Percentiles rank a stretch among this genome's conserved stretches.
Conservation (phyloP, 2,888 invertebrate genomes). For the Teleogryllus oceanicus region DNA sequence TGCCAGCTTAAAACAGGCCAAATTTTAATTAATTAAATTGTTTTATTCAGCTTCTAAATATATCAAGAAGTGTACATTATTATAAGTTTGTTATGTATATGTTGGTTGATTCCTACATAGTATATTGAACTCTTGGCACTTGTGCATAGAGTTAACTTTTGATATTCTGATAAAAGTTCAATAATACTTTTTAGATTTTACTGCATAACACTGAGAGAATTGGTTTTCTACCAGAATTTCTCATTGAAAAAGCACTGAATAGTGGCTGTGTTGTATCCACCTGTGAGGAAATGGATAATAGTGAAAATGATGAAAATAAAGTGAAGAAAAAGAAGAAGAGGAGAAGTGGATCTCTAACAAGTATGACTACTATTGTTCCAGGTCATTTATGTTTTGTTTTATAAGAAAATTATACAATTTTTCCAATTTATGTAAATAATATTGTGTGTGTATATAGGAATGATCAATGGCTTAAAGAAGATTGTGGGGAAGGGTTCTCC, state of each 20-base stretch:
- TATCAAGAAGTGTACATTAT: no score
- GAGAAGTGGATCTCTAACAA: constrained; percentile 80
- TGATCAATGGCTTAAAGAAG: constrained; percentile 72
- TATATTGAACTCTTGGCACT: no score
- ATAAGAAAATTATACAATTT: neutral
- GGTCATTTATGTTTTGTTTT: neutral
- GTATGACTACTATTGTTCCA: constrained; percentile 52
- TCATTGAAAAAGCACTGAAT: constrained; percentile 49
- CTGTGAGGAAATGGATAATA: constrained; percentile 44
- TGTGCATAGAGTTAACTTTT: no score
- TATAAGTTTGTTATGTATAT: no score
- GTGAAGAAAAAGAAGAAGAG: constrained; percentile 70
- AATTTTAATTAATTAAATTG: no score
- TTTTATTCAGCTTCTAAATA: no score
- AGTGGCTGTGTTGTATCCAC: constrained; percentile 7
- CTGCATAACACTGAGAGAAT: constrained; percentile 74
- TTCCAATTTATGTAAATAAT: no score
- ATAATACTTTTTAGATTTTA: constrained; percentile 56
- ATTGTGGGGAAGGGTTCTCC: constrained; percentile 62
- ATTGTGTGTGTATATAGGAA: constrained; percentile 52
- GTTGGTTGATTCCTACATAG: no score
- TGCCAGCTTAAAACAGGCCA: no score
- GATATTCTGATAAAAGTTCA: no score
- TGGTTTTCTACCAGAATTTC: constrained; percentile 65
- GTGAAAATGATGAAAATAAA: constrained; percentile 52